Percentiles rank a stretch among this genome's conserved stretches.
These are phyloP conservation scores for Gambusia yucatana DNA, from an alignment of 2,797 vertebrate species.

Conservation along the genomic window DNA sequence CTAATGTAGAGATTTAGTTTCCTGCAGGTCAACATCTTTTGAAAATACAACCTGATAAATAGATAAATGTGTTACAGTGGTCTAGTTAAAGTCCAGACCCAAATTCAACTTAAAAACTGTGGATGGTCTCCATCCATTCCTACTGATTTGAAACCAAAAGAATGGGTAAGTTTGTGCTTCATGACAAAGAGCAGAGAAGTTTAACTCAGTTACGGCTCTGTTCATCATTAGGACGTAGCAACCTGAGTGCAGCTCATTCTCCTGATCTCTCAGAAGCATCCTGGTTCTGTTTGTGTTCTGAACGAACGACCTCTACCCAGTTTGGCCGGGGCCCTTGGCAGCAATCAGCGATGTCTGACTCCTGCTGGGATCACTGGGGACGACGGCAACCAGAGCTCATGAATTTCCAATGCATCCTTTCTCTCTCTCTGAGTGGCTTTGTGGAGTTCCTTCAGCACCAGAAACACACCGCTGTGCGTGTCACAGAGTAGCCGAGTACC, in stretches of 20 bases:
- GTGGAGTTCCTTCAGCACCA: slow-evolving; percentile 50
- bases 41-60: neutral
- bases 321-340: slow-evolving; percentile 55
- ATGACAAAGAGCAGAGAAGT: neutral
- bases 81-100: neutral
- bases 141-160: neutral
- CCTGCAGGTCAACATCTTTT: neutral
- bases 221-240: neutral
- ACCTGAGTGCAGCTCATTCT: slow-evolving; percentile 35
- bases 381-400: slow-evolving; percentile 58
- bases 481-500: slow-evolving; percentile 35
- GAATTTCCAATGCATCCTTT: slow-evolving; percentile 52
- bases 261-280: slow-evolving; percentile 30
- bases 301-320: slow-evolving; percentile 55
- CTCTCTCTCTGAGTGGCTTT: slow-evolving; percentile 43
- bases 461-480: slow-evolving; percentile 36
- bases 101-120: neutral
- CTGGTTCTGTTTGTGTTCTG: slow-evolving; percentile 46
- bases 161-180: neutral
- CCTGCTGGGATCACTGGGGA: slow-evolving; percentile 64
- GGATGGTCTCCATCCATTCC: neutral
- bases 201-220: neutral
- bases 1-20: neutral
- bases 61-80: neutral
- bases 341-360: slow-evolving; percentile 55